phyloP scores from a whole-genome alignment of 2,797 vertebrate species.

The Chelon labrosus region DNA sequence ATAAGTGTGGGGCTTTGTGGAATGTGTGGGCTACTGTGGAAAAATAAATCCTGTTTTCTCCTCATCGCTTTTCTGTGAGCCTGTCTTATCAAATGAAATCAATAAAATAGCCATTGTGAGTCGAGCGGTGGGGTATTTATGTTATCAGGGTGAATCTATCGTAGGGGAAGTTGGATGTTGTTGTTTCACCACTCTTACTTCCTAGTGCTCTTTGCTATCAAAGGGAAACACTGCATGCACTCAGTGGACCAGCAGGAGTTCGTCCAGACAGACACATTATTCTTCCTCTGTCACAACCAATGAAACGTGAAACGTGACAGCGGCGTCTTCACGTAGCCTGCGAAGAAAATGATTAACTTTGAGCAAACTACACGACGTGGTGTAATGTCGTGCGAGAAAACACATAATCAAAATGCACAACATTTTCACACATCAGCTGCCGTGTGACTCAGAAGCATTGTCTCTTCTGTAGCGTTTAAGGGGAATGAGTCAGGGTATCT shows the following conservation, averaged over 20 bases:
- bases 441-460: slow-evolving; percentile 64
- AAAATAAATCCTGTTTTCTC: slow-evolving; percentile 50
- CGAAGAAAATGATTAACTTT: slow-evolving; percentile 57
- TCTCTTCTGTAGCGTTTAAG: slow-evolving; percentile 60
- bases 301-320: slow-evolving; percentile 70
- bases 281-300: slow-evolving; percentile 64
- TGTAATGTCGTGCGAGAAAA: slow-evolving; percentile 46
- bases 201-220: slow-evolving; percentile 58
- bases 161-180: slow-evolving; percentile 66
- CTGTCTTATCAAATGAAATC: slow-evolving; percentile 59
- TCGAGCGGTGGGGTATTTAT: slow-evolving; percentile 46
- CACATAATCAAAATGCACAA: slow-evolving; percentile 59
- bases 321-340: slow-evolving; percentile 41
- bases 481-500: slow-evolving; percentile 66
- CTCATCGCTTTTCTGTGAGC: slow-evolving; percentile 24
- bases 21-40: slow-evolving; percentile 41
- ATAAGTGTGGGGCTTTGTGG: slow-evolving; percentile 35
- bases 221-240: slow-evolving; percentile 61
- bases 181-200: slow-evolving; percentile 56
- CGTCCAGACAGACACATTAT: slow-evolving; percentile 53
- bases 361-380: slow-evolving; percentile 41
- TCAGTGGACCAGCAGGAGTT: slow-evolving; percentile 52
- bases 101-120: slow-evolving; percentile 61
- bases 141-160: slow-evolving; percentile 56
- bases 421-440: slow-evolving; percentile 68